Conservation (phyloP, 2,113 vertebrate species). For the Sarotherodon lohbergeri region DNA sequence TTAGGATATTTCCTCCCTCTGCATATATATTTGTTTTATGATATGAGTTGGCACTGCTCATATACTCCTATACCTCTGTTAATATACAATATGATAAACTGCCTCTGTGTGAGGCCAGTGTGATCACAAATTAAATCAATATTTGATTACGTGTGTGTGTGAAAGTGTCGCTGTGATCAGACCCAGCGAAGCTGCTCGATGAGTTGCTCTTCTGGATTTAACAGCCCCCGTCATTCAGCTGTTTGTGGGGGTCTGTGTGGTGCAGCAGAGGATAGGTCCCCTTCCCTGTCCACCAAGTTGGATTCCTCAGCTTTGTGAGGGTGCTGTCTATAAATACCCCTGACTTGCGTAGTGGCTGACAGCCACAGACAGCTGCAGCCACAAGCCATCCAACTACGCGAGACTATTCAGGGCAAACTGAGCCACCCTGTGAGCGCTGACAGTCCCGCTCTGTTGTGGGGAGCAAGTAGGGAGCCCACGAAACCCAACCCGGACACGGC, state of each 20-base stretch:
- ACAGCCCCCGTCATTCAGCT: constrained; percentile 48
- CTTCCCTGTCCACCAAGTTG: constrained; percentile 64
- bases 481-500: neutral
- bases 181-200: neutral
- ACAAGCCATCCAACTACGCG: constrained; percentile 7
- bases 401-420: constrained; percentile 5
- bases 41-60: neutral
- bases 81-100: neutral
- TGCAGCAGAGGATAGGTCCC: constrained; percentile 54
- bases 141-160: neutral
- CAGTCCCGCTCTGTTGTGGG: constrained; percentile 40
- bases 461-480: constrained; percentile 33
- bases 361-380: constrained; percentile 66
- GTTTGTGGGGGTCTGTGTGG: constrained; percentile 51
- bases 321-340: constrained; percentile 82
- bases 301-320: constrained; percentile 61
- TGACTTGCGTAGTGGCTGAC: constrained; percentile 58
- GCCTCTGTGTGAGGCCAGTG: neutral
- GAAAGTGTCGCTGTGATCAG: neutral
- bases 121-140: neutral
- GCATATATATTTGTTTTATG: neutral
- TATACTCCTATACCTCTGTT: neutral
- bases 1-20: neutral
- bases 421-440: constrained; percentile 23
- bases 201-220: constrained; percentile 18